Evolutionary conservation across 1,140 invertebrate genomes (phyloP).

Genomic region (Triops cancriformis): DNA sequence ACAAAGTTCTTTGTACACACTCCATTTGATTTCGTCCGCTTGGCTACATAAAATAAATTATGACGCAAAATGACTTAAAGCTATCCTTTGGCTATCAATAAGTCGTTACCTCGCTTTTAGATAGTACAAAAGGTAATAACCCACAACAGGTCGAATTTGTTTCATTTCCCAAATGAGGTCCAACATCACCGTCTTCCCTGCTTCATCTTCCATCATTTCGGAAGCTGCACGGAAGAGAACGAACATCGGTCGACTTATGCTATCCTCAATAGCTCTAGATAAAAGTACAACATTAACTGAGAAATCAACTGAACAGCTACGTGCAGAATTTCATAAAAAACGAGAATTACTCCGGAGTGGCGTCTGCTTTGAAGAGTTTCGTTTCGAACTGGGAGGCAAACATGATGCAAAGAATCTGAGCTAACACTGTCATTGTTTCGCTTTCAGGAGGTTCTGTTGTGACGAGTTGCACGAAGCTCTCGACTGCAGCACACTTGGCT

Average conservation of each 20-base stretch:
- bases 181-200: slow-evolving; percentile 59
- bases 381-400: neutral
- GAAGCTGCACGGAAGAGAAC: slow-evolving; percentile 67
- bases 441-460: slow-evolving; percentile 39
- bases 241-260: slow-evolving; percentile 70
- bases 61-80: neutral
- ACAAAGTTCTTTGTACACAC: slow-evolving; percentile 78
- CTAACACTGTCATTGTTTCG: slow-evolving; percentile 21
- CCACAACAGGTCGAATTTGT: slow-evolving; percentile 57
- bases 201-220: slow-evolving; percentile 62
- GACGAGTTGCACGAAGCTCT: slow-evolving; percentile 56
- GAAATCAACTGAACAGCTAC: too few relatives aligned
- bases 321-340: neutral
- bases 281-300: neutral
- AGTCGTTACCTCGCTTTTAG: slow-evolving; percentile 56
- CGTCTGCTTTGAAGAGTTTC: neutral
- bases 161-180: slow-evolving; percentile 67
- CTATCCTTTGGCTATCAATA: neutral
- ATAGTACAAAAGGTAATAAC: slow-evolving; percentile 79
- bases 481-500: slow-evolving; percentile 56
- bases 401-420: slow-evolving; percentile 19
- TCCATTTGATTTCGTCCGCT: slow-evolving; percentile 65
- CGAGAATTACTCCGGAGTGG: neutral
- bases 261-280: slow-evolving; percentile 54
- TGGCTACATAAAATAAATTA: slow-evolving; percentile 35